These are phyloP conservation scores for Schizothorax lantsangensis DNA, from an alignment of 2,797 vertebrate species.

Conservation along the genomic window DNA sequence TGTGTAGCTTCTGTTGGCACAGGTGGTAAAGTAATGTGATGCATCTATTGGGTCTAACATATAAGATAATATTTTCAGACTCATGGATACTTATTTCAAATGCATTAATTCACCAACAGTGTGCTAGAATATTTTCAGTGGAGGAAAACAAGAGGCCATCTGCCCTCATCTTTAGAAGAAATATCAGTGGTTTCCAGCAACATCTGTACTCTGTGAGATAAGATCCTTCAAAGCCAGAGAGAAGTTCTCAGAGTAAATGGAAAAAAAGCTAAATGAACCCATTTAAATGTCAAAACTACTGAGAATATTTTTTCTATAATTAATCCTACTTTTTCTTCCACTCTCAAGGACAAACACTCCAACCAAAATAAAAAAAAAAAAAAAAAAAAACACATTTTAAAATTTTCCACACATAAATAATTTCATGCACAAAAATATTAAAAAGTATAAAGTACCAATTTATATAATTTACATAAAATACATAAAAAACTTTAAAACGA, in stretches of 20 bases:
- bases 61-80: not conserved
- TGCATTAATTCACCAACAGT: not conserved
- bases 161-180: not conserved
- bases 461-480: not conserved
- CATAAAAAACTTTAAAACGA: not conserved
- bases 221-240: not conserved
- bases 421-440: not conserved
- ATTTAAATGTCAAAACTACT: constrained; percentile 1
- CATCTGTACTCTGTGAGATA: constrained; percentile 27
- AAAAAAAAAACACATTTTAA: too few relatives aligned
- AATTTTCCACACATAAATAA: not conserved
- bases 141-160: not conserved
- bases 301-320: not conserved
- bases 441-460: not conserved
- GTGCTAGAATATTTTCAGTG: not conserved
- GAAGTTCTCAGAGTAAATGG: not conserved
- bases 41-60: not conserved
- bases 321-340: not conserved
- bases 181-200: constrained; percentile 6
- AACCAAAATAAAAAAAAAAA: too few relatives aligned
- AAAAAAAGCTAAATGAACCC: not conserved
- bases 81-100: not conserved
- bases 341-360: not conserved
- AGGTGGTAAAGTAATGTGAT: not conserved
- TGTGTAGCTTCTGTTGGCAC: not conserved